These are phyloP conservation scores for Athalia circularis DNA, from an alignment of 2,888 invertebrate species.

Conservation along the genomic window DNA sequence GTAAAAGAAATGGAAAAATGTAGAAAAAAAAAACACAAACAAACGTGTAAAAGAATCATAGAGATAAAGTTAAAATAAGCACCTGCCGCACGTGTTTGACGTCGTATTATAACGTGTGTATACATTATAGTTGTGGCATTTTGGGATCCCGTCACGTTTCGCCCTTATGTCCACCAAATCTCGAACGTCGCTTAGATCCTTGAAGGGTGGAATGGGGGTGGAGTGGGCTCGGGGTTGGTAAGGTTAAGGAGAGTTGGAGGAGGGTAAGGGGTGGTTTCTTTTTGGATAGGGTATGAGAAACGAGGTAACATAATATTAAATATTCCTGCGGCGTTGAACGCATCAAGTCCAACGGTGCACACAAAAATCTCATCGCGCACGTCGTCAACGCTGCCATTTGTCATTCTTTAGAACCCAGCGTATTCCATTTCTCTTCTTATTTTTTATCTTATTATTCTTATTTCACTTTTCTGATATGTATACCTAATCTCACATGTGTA, in stretches of 20 bases:
- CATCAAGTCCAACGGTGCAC: slow-evolving; percentile 57
- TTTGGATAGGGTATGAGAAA: slow-evolving; percentile 32
- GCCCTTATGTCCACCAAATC: slow-evolving; percentile 60
- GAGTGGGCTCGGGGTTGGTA: too few species aligned
- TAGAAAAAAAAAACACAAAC: too few species aligned
- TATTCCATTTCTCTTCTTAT: slow-evolving; percentile 47
- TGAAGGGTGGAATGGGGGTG: slow-evolving; percentile 34
- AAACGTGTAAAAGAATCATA: too few species aligned
- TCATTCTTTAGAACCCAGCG: slow-evolving; percentile 55
- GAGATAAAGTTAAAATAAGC: too few species aligned
- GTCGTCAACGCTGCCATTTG: slow-evolving; percentile 61
- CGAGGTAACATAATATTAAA: slow-evolving; percentile 52
- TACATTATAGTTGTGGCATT: slow-evolving; percentile 24
- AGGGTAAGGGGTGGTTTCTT: background rate
- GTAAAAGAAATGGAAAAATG: too few species aligned
- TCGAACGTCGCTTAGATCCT: slow-evolving; percentile 55
- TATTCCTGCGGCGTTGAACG: slow-evolving; percentile 57
- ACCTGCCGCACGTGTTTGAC: too few species aligned
- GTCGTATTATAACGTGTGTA: too few species aligned
- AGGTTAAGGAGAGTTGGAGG: slow-evolving; percentile 12
- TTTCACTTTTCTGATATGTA: background rate
- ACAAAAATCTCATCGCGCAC: slow-evolving; percentile 59
- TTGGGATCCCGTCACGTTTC: slow-evolving; percentile 58
- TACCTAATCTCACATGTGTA: background rate
- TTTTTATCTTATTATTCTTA: background rate